phyloP scores from a whole-genome alignment of 2,797 vertebrate genomes.

The Enteromius radiatus region DNA sequence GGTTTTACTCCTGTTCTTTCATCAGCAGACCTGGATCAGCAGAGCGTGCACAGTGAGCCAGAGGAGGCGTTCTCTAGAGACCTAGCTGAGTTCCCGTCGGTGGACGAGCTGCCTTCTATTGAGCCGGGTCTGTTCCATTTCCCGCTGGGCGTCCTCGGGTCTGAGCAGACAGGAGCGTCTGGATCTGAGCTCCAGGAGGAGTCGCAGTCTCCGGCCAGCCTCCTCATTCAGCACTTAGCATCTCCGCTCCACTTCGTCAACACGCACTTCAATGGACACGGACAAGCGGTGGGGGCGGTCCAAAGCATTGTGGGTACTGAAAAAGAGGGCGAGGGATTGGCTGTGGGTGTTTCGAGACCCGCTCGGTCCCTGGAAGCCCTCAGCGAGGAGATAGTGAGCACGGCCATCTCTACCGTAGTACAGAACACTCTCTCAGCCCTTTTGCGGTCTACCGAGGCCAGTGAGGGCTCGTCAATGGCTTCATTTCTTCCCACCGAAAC shows the following conservation, averaged over 20 bases:
- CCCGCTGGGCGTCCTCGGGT: conserved; percentile 59
- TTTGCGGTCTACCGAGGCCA: conserved; percentile 80
- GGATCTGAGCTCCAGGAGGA: conserved; percentile 58
- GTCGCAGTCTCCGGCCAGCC: conserved; percentile 71
- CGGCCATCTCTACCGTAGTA: conserved; percentile 86
- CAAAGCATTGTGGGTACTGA: conserved; percentile 52
- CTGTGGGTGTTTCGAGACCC: conserved; percentile 39
- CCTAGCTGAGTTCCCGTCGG: conserved; percentile 84
- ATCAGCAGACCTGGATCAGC: conserved; percentile 92
- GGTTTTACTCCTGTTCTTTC: background rate
- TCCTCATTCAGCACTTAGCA: conserved; percentile 82
- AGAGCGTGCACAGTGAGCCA: conserved; percentile 89
- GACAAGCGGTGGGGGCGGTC: conserved; percentile 59
- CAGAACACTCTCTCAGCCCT: conserved; percentile 88
- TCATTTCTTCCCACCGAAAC: conserved; percentile 74
- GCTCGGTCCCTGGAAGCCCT: conserved; percentile 82
- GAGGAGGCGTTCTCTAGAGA: conserved; percentile 88
- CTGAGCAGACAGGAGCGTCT: background rate
- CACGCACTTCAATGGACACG: conserved; percentile 93
- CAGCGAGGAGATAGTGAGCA: conserved; percentile 89
- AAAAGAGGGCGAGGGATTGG: conserved; percentile 3
- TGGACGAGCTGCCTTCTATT: conserved; percentile 83
- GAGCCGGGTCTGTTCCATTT: conserved; percentile 79
- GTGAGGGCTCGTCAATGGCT: conserved; percentile 76
- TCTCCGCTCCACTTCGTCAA: conserved; percentile 98